Percentiles rank a stretch among this genome's conserved stretches.
Conservation (phyloP, 2,113 vertebrate genomes). For the Cathartes aura region DNA sequence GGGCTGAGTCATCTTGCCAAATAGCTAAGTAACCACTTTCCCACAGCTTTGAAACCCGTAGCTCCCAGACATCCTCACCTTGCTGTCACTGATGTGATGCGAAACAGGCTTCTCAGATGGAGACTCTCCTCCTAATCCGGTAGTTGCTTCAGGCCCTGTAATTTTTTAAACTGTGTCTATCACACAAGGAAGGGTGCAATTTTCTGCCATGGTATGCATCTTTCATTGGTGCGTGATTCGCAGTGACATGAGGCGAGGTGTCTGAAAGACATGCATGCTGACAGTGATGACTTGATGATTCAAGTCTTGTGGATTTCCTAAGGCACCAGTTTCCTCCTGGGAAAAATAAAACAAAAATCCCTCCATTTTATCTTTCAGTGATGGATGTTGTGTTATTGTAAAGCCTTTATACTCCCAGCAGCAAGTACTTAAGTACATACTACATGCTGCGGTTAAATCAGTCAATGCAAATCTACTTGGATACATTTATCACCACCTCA, state of each 20-base stretch:
- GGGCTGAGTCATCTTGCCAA: not conserved
- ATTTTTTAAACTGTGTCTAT: not conserved
- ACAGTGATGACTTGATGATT: slow-evolving; percentile 32
- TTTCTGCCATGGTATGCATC: not conserved
- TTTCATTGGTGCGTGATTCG: not conserved
- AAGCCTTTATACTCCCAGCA: slow-evolving; percentile 1
- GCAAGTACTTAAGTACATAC: not conserved
- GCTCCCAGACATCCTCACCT: not conserved
- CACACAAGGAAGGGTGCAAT: not conserved
- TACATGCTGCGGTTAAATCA: not conserved
- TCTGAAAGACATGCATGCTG: not conserved
- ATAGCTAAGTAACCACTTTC: not conserved
- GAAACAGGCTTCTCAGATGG: not conserved
- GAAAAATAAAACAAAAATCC: slow-evolving; percentile 35
- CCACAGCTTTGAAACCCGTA: not conserved
- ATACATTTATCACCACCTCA: not conserved
- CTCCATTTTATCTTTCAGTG: not conserved
- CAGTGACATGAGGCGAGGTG: not conserved
- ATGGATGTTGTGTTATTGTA: not conserved
- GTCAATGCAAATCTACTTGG: not conserved
- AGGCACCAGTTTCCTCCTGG: not conserved
- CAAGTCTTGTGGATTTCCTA: not conserved
- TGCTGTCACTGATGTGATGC: not conserved
- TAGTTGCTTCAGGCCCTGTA: not conserved
- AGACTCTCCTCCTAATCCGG: not conserved